These are phyloP conservation scores for Bolborhynchus lineola DNA, from an alignment of 2,113 vertebrate species.

Conservation along the genomic window DNA sequence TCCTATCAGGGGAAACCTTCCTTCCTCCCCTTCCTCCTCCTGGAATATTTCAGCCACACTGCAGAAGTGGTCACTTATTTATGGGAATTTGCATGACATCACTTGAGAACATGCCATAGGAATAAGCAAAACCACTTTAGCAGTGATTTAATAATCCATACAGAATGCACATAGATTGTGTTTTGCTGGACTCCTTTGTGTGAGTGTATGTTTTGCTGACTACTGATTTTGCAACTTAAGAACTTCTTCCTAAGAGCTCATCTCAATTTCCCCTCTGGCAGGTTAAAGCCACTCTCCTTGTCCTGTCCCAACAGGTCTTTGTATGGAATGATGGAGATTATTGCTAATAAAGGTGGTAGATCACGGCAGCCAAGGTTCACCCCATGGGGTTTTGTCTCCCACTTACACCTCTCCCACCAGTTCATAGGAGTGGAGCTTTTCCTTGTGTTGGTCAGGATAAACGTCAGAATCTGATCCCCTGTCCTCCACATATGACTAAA, in stretches of 20 bases:
- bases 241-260: neutral
- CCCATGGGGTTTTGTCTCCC: fast-evolving
- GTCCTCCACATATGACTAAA: neutral
- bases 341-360: neutral
- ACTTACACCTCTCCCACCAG: neutral
- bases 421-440: neutral
- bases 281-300: neutral
- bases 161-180: neutral
- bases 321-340: neutral
- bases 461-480: neutral
- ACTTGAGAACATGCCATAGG: fast-evolving
- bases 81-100: fast-evolving
- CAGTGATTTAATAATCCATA: neutral
- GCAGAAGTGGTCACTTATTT: fast-evolving
- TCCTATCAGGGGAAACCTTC: neutral
- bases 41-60: neutral
- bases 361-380: fast-evolving
- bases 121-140: neutral
- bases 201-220: neutral
- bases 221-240: neutral
- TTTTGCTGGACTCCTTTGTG: neutral
- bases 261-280: neutral
- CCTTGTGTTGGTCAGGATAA: neutral
- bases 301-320: neutral
- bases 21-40: neutral